Conservation (phyloP, 1,140 invertebrate species). For the Macrocentrus cingulum region DNA sequence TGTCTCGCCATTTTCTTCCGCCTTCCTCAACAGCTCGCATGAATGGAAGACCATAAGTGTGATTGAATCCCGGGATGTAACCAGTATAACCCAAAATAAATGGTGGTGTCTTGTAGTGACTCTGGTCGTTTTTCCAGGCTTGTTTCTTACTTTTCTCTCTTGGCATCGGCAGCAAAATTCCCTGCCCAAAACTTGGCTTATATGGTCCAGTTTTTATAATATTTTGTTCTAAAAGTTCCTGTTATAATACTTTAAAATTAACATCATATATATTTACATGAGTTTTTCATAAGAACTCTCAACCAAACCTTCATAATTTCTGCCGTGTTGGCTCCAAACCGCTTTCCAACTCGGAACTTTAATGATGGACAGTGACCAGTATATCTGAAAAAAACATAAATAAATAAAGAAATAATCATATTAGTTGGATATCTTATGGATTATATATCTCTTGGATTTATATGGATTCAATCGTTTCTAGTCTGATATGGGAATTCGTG, state of each 20-base stretch:
- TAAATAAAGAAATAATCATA: too few species aligned
- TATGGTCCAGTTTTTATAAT: conserved; percentile 53
- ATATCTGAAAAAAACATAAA: conserved; percentile 60
- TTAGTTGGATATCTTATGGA: too few species aligned
- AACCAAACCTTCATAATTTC: conserved; percentile 71
- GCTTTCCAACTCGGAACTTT: conserved; percentile 70
- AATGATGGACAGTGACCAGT: conserved; percentile 75
- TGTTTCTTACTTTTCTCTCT: conserved; percentile 43
- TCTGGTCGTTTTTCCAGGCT: conserved; percentile 51
- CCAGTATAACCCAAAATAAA: conserved; percentile 72
- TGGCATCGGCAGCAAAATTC: conserved; percentile 32
- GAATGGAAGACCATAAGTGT: conserved; percentile 70
- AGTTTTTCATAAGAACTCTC: too few species aligned
- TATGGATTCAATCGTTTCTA: too few species aligned
- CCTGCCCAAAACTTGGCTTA: conserved; percentile 39
- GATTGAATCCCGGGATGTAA: conserved; percentile 65
- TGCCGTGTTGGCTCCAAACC: conserved; percentile 70
- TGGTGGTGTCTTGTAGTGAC: conserved; percentile 55
- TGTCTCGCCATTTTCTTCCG: conserved; percentile 64
- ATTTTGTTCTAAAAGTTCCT: conserved; percentile 59
- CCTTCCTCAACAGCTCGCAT: conserved; percentile 70
- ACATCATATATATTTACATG: too few species aligned
- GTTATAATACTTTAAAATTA: too few species aligned
- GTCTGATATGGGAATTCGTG: too few species aligned
- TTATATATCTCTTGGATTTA: too few species aligned